These are phyloP conservation scores for Pterostichus niger DNA, from an alignment of 2,888 invertebrate genomes.

Conservation along the genomic window DNA sequence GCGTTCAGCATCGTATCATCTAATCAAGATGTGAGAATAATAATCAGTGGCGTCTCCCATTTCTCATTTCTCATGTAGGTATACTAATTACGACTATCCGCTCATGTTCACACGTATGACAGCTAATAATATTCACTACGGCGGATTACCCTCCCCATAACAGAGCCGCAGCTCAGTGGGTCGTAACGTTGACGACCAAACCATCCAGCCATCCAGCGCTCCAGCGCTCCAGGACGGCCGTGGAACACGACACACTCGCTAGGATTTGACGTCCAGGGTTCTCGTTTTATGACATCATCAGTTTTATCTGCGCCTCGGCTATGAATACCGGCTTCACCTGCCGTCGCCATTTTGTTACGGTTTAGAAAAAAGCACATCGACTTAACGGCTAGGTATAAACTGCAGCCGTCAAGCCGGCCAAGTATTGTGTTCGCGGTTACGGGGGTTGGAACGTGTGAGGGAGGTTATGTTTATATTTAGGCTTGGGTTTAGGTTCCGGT, in stretches of 20 bases:
- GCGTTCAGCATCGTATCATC: too few species aligned
- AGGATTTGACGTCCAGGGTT: conserved; percentile 36
- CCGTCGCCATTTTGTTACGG: conserved; percentile 42
- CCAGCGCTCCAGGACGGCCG: not conserved
- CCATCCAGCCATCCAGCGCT: not conserved
- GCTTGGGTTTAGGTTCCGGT: not conserved
- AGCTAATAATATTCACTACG: conserved; percentile 27
- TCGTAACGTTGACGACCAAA: too few species aligned
- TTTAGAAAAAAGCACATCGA: conserved; percentile 46
- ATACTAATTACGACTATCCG: not conserved
- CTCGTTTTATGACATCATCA: conserved; percentile 33
- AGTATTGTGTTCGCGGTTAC: too few species aligned
- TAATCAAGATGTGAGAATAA: too few species aligned
- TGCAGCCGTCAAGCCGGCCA: conserved; percentile 13
- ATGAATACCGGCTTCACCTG: conserved; percentile 37
- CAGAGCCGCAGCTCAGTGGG: not conserved
- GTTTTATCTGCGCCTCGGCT: conserved; percentile 27
- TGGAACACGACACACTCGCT: not conserved
- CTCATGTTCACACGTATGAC: conserved; percentile 18
- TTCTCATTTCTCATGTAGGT: too few species aligned
- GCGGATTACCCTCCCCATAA: not conserved
- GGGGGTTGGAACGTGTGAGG: not conserved
- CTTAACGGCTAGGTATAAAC: conserved; percentile 44
- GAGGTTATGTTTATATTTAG: conserved; percentile 24
- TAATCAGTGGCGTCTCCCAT: too few species aligned